Base-by-base conservation (phyloP, 1,140 invertebrate species). In the Elysia chlorotica region DNA sequence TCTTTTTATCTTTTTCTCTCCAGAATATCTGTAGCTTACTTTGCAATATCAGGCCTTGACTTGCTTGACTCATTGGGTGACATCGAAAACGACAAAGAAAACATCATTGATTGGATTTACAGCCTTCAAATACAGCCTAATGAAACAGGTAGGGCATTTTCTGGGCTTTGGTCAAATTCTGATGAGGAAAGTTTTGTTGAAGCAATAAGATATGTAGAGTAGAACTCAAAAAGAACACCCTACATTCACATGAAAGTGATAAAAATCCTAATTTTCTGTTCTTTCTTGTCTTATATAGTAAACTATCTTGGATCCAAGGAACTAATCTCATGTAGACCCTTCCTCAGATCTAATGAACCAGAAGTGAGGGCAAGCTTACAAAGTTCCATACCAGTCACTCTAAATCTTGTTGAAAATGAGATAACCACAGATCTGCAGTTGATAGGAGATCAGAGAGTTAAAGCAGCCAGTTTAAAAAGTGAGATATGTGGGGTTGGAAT, bases 91-190 rank as follows among this genome's bases (percentile, higher is more conserved):
- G 83, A 91, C 30, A 87, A 91, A 37, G 82, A 80, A 23, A 89
- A 91, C 70, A 94, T 96, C 17, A 93, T 96, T 72, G 91, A 96
- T 54, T 98, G 95, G 95, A 92, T 97, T 62, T 98, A 98, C 85
- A 90, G 91, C 31, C 88, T 96, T 30, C 93, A 97, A 89, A 90
- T 97, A 36, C 85, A 90, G 53, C 88, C 90, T n/a, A 85, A 89
- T 83, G 78, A 86, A 73, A 84, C 88, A 83, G 90, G 91, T 91
- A 88, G 41, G 54, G 1, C 59, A 19, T 2, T 37, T 21, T 14
- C 25, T 2, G 19, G 30, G n/a, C 30, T n/a, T 25, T 1, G 57
- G 0, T 30, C 1, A 30, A 25, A 61, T 61, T n/a, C 25, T n/a
- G n/a, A 30, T 17, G 25, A 25, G 17, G 30, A 61, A 17, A 17